phyloP scores from a whole-genome alignment of 2,888 invertebrate genomes.

The Diogma glabrata region DNA sequence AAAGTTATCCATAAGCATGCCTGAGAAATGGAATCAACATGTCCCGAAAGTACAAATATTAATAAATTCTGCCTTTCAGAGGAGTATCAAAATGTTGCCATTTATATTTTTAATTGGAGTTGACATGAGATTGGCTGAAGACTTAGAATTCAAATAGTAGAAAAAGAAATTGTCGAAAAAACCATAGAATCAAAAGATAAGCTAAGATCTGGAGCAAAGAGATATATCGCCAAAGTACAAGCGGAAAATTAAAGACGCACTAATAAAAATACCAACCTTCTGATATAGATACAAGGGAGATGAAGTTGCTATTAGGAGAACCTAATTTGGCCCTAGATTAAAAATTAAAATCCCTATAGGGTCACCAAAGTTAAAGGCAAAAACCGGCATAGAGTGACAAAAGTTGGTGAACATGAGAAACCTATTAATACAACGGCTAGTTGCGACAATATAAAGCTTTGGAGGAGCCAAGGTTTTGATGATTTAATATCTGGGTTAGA shows the following conservation, averaged over 20 bases:
- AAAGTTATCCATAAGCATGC: background rate
- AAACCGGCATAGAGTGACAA: too few relatives aligned
- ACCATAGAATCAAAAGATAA: background rate
- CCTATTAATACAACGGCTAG: slow-evolving; percentile 15
- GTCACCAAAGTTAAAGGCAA: too few relatives aligned
- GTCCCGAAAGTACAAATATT: background rate
- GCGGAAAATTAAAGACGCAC: background rate
- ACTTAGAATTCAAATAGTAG: background rate
- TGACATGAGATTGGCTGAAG: background rate
- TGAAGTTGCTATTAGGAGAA: background rate
- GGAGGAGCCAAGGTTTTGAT: slow-evolving; percentile 15
- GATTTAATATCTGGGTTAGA: slow-evolving; percentile 15
- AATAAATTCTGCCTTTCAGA: background rate
- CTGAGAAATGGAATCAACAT: background rate
- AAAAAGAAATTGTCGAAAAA: background rate
- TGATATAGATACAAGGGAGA: too few relatives aligned
- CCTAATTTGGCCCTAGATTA: background rate
- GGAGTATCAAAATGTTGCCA: background rate
- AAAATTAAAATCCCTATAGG: too few relatives aligned
- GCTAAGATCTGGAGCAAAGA: background rate
- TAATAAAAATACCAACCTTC: background rate
- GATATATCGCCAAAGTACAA: background rate
- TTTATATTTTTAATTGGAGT: slow-evolving; percentile 2
- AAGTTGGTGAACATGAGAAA: too few relatives aligned
- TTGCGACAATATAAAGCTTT: slow-evolving; percentile 17